Percentiles rank a stretch among this genome's conserved stretches.
phyloP scores from a whole-genome alignment of 2,113 vertebrate genomes.

The Dolichallabes microphthalmus region DNA sequence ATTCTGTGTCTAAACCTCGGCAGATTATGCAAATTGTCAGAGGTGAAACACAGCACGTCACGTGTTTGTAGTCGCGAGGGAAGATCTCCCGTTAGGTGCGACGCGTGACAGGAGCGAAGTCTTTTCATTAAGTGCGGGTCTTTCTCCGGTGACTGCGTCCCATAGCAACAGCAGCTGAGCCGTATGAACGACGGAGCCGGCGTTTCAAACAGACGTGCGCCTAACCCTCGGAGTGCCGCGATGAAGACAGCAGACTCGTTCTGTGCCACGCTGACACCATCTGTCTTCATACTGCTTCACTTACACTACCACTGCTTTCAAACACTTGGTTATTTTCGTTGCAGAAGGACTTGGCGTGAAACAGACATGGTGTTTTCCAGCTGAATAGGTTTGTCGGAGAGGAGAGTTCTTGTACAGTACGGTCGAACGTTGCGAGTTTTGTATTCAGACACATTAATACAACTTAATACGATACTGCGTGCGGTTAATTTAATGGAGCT shows the following conservation, averaged over 20 bases:
- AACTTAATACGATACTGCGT: neutral
- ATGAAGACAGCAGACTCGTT: neutral
- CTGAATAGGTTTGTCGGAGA: neutral
- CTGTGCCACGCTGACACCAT: slow-evolving; percentile 15
- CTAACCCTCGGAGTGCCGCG: slow-evolving; percentile 64
- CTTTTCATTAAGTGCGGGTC: slow-evolving; percentile 47
- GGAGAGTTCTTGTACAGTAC: neutral
- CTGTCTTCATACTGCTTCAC: slow-evolving; percentile 24
- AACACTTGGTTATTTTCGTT: neutral
- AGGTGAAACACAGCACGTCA: neutral
- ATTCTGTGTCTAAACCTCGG: neutral
- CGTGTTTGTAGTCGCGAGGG: slow-evolving; percentile 40
- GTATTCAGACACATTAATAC: neutral
- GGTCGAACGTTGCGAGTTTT: neutral
- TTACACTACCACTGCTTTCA: neutral
- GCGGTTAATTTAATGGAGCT: neutral
- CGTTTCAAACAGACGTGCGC: slow-evolving; percentile 65
- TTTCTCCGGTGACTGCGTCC: slow-evolving; percentile 62
- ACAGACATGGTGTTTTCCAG: neutral
- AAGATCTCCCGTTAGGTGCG: slow-evolving; percentile 10
- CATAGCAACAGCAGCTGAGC: slow-evolving; percentile 76
- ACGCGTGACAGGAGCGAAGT: slow-evolving; percentile 45
- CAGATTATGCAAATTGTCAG: neutral
- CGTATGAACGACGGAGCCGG: slow-evolving; percentile 70
- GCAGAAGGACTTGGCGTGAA: neutral